Conservation (phyloP, 1,140 invertebrate species). For the Drosophila cardini region DNA sequence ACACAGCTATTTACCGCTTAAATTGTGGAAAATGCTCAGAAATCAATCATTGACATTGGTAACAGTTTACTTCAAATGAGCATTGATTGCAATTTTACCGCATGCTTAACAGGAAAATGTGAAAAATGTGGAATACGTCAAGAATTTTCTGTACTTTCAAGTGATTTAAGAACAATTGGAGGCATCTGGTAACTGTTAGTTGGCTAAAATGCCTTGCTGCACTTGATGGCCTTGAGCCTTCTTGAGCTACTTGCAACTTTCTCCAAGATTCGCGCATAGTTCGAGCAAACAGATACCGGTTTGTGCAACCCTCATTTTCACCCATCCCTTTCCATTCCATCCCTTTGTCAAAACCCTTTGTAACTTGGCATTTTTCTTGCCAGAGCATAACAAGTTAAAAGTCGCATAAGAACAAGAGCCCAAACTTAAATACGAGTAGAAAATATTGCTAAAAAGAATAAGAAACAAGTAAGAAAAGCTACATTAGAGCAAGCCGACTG, state of each 20-base stretch:
- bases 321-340: background rate
- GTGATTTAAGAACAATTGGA: background rate
- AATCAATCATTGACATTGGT: constrained; percentile 19
- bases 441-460: constrained; percentile 22
- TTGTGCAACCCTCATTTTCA: background rate
- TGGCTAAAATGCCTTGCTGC: constrained; percentile 7
- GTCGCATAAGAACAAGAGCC: constrained; percentile 21
- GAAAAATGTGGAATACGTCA: background rate
- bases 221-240: background rate
- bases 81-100: background rate
- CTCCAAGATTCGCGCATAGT: constrained; percentile 3
- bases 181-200: background rate
- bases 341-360: background rate
- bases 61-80: constrained; percentile 1
- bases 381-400: constrained; percentile 26
- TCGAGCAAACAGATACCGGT: background rate
- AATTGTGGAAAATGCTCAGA: constrained; percentile 6
- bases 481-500: too few relatives aligned
- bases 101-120: background rate
- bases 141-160: constrained; percentile 3
- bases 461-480: constrained; percentile 21
- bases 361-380: background rate
- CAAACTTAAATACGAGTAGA: constrained; percentile 13
- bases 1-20: background rate
- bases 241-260: background rate